Evolutionary conservation across 2,113 vertebrate genomes (phyloP), one percentile per base, ranked within the genome.

Genomic region (Sialia sialis): DNA sequence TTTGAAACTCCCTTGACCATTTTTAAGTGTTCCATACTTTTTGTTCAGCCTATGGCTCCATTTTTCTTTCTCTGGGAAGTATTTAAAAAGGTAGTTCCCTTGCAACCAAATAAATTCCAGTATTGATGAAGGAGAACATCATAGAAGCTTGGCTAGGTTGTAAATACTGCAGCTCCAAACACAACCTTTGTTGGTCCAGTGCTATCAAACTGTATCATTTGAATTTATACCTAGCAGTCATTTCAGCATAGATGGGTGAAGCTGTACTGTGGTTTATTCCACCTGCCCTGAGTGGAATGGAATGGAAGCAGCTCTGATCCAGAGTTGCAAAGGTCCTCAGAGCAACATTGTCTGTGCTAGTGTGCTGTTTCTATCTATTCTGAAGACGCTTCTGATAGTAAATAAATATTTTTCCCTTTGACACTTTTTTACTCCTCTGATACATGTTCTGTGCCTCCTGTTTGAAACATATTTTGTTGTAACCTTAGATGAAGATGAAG

Each of bases 401-500:
- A 66, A 88, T 62, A 30, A 60, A 3, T 58, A n/a, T 62, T 95
- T 93, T 87, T 73, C 19, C 26, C 27, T 89, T 76, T 79, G 66
- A 62, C 3, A 32, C n/a, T 79, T 83, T 48, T 80, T 85, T 6
- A 49, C 2, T 73, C 36, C 39, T 96, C 51, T 67, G 30, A 70
- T 68, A 44, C 29, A 55, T 63, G 63, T 54, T 44, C 29, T 34
- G 0, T 85, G 44, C 46, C 58, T 94, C 25, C 18, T 91, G 10
- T 77, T 91, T 78, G 38, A 76, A 87, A 36, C 41, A 2, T 10
- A 41, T 96, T 97, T 93, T 44, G 38, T 84, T 87, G 26, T 70
- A 87, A 83, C 94, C 60, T 63, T 80, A 96, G 94, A 95, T 92
- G 96, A 95, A 84, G 97, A 96, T 52, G 89, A 87, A 70, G 19